Evolutionary conservation across 1,140 invertebrate species (phyloP).

Genomic region (Apolygus lucorum): DNA sequence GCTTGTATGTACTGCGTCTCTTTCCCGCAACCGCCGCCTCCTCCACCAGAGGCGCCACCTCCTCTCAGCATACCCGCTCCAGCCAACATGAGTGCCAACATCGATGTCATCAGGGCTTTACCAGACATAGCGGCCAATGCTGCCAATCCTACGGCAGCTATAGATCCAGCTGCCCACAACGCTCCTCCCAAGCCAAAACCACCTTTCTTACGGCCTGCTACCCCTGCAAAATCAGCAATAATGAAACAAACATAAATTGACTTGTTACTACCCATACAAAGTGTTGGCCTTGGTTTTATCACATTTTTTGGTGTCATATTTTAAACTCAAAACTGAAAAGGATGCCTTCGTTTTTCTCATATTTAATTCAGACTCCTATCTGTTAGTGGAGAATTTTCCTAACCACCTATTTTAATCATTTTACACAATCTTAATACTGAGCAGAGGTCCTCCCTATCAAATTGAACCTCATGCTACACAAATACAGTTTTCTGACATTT

Average conservation of each 20-base stretch:
- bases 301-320: background rate
- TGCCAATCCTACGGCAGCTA: slow-evolving; percentile 61
- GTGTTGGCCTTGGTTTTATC: too few relatives aligned
- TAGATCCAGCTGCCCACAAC: slow-evolving; percentile 49
- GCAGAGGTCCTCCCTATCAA: too few relatives aligned
- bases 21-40: background rate
- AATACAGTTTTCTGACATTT: too few relatives aligned
- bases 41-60: background rate
- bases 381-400: too few relatives aligned
- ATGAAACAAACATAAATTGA: background rate
- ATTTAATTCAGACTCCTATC: too few relatives aligned
- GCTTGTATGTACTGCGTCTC: slow-evolving; percentile 19
- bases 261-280: slow-evolving; percentile 20
- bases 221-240: background rate
- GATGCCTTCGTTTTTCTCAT: too few relatives aligned
- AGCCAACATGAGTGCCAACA: slow-evolving; percentile 65
- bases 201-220: slow-evolving; percentile 23
- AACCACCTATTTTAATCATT: too few relatives aligned
- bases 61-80: slow-evolving; percentile 36
- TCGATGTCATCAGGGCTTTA: slow-evolving; percentile 68
- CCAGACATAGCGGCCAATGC: slow-evolving; percentile 63
- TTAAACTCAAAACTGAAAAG: background rate
- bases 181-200: slow-evolving; percentile 30
- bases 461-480: too few relatives aligned
- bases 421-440: too few relatives aligned